A percentile compares a stretch with the other conserved stretches of the same genome.
Conservation (phyloP, 2,113 vertebrate species). For the Hoplias malabaricus region DNA sequence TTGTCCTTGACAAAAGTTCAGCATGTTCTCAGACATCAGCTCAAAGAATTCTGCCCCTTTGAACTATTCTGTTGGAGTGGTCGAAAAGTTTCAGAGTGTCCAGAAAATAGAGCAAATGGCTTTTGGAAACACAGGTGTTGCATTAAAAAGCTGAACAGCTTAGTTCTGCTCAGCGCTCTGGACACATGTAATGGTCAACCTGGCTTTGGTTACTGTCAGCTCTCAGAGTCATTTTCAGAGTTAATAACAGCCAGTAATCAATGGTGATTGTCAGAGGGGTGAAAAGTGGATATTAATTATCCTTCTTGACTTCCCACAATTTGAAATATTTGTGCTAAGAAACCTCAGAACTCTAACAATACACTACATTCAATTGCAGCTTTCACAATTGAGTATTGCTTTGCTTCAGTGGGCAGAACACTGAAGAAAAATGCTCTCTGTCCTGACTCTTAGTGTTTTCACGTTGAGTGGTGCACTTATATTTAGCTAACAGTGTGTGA, state of each 20-base stretch:
- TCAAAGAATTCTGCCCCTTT: not conserved
- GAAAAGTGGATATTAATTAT: not conserved
- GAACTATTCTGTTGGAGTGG: not conserved
- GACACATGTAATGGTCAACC: not conserved
- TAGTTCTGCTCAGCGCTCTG: not conserved
- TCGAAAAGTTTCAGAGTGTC: constrained; percentile 1
- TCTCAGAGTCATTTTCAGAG: not conserved
- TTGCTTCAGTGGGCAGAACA: not conserved
- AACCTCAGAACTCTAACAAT: not conserved
- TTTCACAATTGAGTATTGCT: not conserved
- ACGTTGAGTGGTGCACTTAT: constrained; percentile 2
- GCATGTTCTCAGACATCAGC: not conserved
- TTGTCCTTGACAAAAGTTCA: not conserved
- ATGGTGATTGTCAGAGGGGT: no score
- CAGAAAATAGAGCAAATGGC: not conserved
- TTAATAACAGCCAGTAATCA: not conserved
- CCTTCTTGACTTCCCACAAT: not conserved
- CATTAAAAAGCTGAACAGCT: not conserved
- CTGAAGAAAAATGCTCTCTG: not conserved
- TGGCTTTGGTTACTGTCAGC: not conserved
- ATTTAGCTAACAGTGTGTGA: constrained; percentile 11
- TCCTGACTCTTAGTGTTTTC: not conserved
- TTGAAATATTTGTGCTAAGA: not conserved
- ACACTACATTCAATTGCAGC: not conserved
- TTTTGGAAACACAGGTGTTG: constrained; percentile 16